Conservation (phyloP, 2,113 vertebrate genomes). For the Sphyrna mokarran region DNA sequence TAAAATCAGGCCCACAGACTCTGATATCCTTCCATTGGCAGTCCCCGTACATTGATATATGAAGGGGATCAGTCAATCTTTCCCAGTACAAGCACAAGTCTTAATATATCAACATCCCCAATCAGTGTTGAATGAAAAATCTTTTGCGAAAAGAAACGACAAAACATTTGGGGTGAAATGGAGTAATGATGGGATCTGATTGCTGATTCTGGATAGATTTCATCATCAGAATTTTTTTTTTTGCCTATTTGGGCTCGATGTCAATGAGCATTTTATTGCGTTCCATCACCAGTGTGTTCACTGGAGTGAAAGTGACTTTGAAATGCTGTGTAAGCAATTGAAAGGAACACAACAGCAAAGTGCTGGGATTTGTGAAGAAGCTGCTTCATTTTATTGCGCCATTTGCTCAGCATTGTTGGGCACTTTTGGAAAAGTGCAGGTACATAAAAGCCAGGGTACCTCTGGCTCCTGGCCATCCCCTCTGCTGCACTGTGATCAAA, state of each 20-base stretch:
- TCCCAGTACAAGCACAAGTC: neutral
- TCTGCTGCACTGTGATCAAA: neutral
- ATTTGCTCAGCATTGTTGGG: neutral
- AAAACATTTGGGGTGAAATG: neutral
- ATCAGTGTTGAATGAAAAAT: neutral
- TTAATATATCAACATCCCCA: neutral
- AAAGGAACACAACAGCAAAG: neutral
- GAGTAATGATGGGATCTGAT: neutral
- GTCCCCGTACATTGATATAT: neutral
- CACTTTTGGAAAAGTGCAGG: conserved; percentile 1
- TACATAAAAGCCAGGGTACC: neutral
- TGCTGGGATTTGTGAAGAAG: too few species aligned
- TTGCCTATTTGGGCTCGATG: neutral
- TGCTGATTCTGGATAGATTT: neutral
- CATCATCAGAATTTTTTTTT: neutral
- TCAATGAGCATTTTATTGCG: neutral
- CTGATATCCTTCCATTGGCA: neutral
- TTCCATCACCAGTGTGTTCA: neutral
- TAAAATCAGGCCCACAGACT: neutral
- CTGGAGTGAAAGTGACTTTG: too few species aligned
- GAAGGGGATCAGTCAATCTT: neutral
- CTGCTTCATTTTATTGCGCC: neutral
- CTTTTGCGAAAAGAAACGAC: neutral
- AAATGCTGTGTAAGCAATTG: too few species aligned
- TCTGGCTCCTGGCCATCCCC: neutral